phyloP scores from a whole-genome alignment of 2,888 invertebrate species.

The Lochmaea crataegi region DNA sequence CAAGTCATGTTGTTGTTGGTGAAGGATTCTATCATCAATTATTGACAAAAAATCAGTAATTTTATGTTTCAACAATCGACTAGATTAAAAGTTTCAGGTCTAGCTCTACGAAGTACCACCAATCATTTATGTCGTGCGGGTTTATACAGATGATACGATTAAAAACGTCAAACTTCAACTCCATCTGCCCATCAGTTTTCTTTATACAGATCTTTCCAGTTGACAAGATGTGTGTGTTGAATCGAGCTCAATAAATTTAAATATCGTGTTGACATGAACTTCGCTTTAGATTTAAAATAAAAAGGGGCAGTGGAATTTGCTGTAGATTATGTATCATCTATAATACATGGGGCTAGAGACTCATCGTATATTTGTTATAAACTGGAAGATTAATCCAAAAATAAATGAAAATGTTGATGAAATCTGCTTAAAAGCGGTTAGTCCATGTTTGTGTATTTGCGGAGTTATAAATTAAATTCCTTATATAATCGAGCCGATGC shows the following conservation, averaged over 20 bases:
- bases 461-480: neutral
- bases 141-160: neutral
- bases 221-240: neutral
- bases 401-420: neutral
- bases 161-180: neutral
- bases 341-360: no score
- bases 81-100: neutral
- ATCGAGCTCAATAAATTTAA: conserved; percentile 1
- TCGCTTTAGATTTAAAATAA: neutral
- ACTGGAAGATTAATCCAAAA: neutral
- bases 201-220: conserved; percentile 1
- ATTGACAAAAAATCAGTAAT: no score
- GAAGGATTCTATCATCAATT: no score
- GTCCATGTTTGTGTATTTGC: neutral
- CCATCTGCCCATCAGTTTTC: neutral
- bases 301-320: neutral
- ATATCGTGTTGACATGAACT: conserved; percentile 4
- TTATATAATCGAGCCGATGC: no score
- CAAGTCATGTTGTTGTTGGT: no score
- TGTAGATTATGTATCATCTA: neutral
- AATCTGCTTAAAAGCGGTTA: neutral
- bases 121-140: neutral
- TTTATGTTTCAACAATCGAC: no score
- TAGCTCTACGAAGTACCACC: neutral
- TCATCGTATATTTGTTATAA: neutral